Percentiles rank a stretch among this genome's conserved stretches.
These are phyloP conservation scores for Orestias chungarensis DNA, from an alignment of 2,797 vertebrate genomes.

Conservation along the genomic window DNA sequence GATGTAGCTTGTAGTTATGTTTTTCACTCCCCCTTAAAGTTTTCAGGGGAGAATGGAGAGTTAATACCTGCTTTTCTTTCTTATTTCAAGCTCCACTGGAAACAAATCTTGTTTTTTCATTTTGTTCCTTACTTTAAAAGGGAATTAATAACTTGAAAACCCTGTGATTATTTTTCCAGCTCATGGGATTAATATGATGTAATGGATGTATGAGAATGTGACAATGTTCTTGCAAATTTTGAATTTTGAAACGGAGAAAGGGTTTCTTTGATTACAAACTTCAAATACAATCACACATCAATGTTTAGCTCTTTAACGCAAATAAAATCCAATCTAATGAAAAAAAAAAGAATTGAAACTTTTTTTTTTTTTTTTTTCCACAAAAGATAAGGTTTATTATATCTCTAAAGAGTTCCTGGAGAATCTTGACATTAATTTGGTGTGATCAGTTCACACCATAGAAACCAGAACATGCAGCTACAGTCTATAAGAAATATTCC, in stretches of 20 bases:
- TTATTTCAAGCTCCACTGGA: conserved; percentile 9
- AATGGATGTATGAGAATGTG: background rate
- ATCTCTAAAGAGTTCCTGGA: background rate
- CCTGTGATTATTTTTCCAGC: background rate
- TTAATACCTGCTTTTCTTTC: conserved; percentile 18
- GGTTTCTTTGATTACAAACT: too few relatives aligned
- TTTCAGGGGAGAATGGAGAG: conserved; percentile 36
- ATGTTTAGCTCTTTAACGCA: too few relatives aligned
- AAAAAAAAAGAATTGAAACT: background rate
- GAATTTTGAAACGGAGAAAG: background rate
- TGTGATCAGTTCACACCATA: background rate
- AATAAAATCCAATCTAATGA: too few relatives aligned
- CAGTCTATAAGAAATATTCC: background rate
- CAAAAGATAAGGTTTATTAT: background rate
- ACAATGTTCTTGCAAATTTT: background rate
- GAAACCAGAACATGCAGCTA: background rate
- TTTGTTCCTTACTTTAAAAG: background rate
- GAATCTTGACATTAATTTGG: background rate
- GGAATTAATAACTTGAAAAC: background rate
- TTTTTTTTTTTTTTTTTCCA: background rate
- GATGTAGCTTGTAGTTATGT: conserved; percentile 21
- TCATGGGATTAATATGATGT: background rate
- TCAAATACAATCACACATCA: too few relatives aligned
- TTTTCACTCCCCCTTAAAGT: conserved; percentile 38
- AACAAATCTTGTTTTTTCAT: background rate